Conservation (phyloP, 1,140 invertebrate genomes). For the Drosophila nannoptera region DNA sequence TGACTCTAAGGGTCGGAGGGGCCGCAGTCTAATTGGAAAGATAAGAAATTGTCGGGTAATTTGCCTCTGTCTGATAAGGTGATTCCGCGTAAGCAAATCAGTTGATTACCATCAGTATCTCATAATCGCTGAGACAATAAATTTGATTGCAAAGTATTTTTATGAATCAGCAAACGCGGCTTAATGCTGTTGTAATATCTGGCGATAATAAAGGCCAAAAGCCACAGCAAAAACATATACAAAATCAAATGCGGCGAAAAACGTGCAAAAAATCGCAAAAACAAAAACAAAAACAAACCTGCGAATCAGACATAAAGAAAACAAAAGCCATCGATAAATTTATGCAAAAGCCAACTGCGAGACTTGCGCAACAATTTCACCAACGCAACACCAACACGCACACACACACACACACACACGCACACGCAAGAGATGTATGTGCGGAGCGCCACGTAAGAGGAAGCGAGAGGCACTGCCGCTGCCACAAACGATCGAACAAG, state of each 20-base stretch:
- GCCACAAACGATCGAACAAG: constrained; percentile 32
- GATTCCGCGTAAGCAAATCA: no score
- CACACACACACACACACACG: constrained; percentile 13
- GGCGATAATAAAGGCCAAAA: constrained; percentile 45
- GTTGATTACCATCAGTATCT: no score
- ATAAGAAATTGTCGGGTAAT: no score
- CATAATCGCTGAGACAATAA: no score
- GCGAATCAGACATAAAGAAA: constrained; percentile 17
- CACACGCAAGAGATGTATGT: constrained; percentile 12
- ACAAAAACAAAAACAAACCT: constrained; percentile 22
- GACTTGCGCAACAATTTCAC: constrained; percentile 71
- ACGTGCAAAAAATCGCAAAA: constrained; percentile 65
- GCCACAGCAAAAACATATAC: constrained; percentile 33
- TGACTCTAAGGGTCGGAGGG: no score
- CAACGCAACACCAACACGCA: constrained; percentile 45
- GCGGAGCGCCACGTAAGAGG: constrained; percentile 7
- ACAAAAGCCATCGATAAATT: constrained; percentile 51
- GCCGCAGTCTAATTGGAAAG: no score
- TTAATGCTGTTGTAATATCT: constrained; percentile 14
- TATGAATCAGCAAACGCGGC: background rate
- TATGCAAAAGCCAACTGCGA: constrained; percentile 53
- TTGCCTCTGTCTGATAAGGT: no score
- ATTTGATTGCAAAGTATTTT: background rate
- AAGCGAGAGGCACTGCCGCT: constrained; percentile 32
- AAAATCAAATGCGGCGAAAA: constrained; percentile 31